Base-by-base conservation (phyloP, 2,797 vertebrate species). In the Astyanax mexicanus region DNA sequence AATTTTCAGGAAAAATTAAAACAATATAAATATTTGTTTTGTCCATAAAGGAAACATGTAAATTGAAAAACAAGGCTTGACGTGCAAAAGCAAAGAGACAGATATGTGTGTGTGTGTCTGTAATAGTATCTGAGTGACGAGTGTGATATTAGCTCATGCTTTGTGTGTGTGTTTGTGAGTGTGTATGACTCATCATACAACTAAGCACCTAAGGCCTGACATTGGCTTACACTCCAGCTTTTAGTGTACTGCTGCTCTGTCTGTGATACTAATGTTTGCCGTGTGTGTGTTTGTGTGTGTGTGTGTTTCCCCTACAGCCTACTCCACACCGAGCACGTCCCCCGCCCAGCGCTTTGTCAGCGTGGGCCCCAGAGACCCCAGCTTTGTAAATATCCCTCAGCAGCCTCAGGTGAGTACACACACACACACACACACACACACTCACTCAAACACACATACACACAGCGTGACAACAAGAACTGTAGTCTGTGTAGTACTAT, bases 371-470 rank as follows among this genome's bases (percentile, higher is more conserved):
- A 93, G 97, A 95, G 97, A 98, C 93, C 95, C 97, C 88, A 94
- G 96, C 95, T 99, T 98, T 95, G 95, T 96, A 96, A 98, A 98
- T 96, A 97, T 98, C 94, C 97, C 97, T 93, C 97, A 99, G 94
- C 97, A 99, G 92, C 97, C 97, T 91, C 97, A 99, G 97, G 97
- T 98, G 93, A 92, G 94, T 89, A 88, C 87, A 38, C 42, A 58
- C 62, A 62, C 68, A 45, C 64, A 69, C 32, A 49, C 65, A 57
- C 51, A 42, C 49, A 40, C 51, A 66, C 37, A 69, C 52, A 62
- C 55, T 55, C 29, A 47, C 25, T 47, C 23, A 61, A 15, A 35
- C 55, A 61, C 42, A 10, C 23, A 42, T 21, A 42, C 12, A 35
- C 6, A 13, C 49, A 32, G 29, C 29, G 32, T 32, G 32, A 32